Conservation (phyloP, 1,140 invertebrate species). For the Saccostrea echinata region DNA sequence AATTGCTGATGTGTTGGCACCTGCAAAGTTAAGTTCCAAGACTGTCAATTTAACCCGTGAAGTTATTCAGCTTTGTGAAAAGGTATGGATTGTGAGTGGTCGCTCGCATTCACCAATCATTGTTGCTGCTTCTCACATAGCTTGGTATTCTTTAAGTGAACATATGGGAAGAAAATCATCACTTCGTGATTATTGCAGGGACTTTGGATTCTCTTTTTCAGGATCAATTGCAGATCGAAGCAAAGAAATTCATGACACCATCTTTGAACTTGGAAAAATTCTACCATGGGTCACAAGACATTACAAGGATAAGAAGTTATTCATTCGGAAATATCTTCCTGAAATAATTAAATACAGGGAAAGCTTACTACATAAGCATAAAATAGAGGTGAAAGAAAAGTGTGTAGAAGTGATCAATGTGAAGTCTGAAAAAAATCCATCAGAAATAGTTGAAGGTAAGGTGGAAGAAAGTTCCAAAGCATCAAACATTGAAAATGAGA, state of each 20-base stretch:
- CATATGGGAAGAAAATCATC: neutral
- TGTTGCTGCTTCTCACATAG: neutral
- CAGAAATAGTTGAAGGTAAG: neutral
- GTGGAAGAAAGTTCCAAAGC: neutral
- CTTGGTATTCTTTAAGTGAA: slow-evolving; percentile 7
- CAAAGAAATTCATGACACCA: slow-evolving; percentile 13
- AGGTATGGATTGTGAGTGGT: slow-evolving; percentile 7
- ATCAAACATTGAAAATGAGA: neutral
- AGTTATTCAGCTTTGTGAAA: neutral
- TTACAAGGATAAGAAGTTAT: slow-evolving; percentile 26
- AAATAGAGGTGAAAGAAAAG: neutral
- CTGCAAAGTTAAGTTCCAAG: neutral
- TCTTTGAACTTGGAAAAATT: slow-evolving; percentile 17
- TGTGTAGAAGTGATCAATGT: neutral
- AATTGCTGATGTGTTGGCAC: slow-evolving; percentile 20
- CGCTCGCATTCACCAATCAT: neutral
- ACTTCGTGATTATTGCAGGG: slow-evolving; percentile 14
- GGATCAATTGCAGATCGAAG: neutral
- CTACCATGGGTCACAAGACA: neutral
- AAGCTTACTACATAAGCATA: neutral
- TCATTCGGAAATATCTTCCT: neutral
- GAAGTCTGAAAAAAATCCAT: neutral
- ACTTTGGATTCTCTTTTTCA: neutral
- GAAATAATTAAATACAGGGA: slow-evolving; percentile 10
- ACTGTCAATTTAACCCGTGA: neutral